Base-by-base conservation (phyloP, 2,797 vertebrate species). In the Anabas testudineus region DNA sequence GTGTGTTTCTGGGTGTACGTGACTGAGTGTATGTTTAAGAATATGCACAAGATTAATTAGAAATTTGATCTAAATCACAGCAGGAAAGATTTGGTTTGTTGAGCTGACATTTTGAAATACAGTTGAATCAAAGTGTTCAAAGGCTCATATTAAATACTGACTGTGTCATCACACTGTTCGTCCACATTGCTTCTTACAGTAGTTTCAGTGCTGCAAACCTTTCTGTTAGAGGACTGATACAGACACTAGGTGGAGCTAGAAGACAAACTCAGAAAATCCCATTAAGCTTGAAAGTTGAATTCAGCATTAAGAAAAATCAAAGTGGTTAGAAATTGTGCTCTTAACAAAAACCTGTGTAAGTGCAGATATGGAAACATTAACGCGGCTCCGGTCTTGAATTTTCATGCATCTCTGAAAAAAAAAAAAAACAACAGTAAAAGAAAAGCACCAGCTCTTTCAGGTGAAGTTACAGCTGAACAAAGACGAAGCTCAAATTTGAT, bases 161-260 rank as follows among this genome's bases (percentile, higher is more conserved):
- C n/a, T n/a, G n/a, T n/a, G n/a, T n/a, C n/a, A n/a, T n/a, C n/a
- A n/a, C n/a, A n/a, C n/a, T n/a, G n/a, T n/a, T n/a, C n/a, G n/a
- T n/a, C n/a, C n/a, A n/a, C n/a, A n/a, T n/a, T n/a, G n/a, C n/a
- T n/a, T n/a, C n/a, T n/a, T n/a, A n/a, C n/a, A n/a, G n/a, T n/a
- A n/a, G n/a, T n/a, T n/a, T n/a, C n/a, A n/a, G n/a, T n/a, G n/a
- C n/a, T 28, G 5, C 26, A 3, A 28, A 28, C 28, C 28, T 28
- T 28, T 5, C 26, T 28, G 26, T 28, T 5, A 28, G 26, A 28
- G 3, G 26, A 28, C 26, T 28, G 3, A 2, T 34, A 37, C 36
- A 16, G 28, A 10, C 84, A 78, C 73, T 52, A 79, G 85, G 67
- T 30, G 80, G 83, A 0, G 78, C 67, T 62, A 9, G 24, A 47